These are phyloP conservation scores for Abscondita cerata DNA, from an alignment of 2,888 invertebrate genomes.

Conservation along the genomic window DNA sequence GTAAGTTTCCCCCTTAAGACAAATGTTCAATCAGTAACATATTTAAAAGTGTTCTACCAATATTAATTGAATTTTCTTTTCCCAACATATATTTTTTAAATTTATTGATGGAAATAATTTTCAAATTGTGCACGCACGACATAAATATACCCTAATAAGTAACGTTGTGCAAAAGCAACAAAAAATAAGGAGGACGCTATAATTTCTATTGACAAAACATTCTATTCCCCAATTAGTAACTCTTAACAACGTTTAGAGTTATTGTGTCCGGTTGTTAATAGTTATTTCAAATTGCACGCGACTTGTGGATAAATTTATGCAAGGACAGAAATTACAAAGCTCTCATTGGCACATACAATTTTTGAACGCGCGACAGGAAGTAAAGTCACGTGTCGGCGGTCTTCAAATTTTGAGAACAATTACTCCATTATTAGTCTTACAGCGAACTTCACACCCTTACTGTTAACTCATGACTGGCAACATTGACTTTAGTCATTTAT, in stretches of 20 bases:
- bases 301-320: constrained; percentile 30
- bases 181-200: constrained; percentile 1
- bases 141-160: constrained; percentile 2
- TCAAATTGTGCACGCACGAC: too few species aligned
- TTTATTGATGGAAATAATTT: too few species aligned
- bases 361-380: constrained; percentile 42
- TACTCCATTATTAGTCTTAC: constrained; percentile 45
- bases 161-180: neutral
- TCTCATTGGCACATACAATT: constrained; percentile 21
- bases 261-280: constrained; percentile 46
- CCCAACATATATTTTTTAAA: too few species aligned
- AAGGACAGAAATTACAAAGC: constrained; percentile 29
- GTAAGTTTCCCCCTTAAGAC: too few species aligned
- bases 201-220: constrained; percentile 47
- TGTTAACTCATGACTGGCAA: constrained; percentile 35
- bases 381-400: constrained; percentile 43
- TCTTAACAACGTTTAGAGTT: constrained; percentile 47
- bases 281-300: constrained; percentile 41
- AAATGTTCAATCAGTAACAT: too few species aligned
- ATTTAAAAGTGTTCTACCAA: too few species aligned
- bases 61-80: too few species aligned
- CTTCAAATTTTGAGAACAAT: constrained; percentile 45
- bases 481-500: constrained; percentile 43
- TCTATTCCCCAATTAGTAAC: constrained; percentile 48
- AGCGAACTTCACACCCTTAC: constrained; percentile 41